Conservation (phyloP, 2,113 vertebrate genomes). For the Rhinopomastus cyanomelas region DNA sequence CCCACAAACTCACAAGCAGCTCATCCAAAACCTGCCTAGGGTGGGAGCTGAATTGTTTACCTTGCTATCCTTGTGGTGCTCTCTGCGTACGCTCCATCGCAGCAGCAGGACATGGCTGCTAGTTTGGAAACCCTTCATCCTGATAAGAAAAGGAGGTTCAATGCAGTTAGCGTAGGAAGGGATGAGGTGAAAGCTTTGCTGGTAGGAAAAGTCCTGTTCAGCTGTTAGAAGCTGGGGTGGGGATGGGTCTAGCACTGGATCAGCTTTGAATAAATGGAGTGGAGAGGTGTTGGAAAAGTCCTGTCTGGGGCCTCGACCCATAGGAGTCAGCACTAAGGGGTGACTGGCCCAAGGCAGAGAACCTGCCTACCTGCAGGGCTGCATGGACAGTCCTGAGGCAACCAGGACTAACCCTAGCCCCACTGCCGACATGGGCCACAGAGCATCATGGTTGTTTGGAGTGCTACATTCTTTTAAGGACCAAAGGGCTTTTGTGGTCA, state of each 20-base stretch:
- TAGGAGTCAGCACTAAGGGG: background rate
- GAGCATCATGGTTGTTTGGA: background rate
- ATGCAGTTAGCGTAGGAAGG: background rate
- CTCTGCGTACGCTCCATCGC: background rate
- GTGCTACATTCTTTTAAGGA: background rate
- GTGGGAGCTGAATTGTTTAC: background rate
- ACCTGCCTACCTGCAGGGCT: background rate
- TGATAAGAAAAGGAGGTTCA: background rate
- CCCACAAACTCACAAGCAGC: background rate
- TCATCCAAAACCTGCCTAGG: background rate
- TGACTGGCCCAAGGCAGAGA: background rate
- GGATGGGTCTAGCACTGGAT: background rate
- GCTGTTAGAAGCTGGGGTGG: too few species aligned
- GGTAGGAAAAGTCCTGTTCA: background rate
- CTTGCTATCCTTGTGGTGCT: background rate
- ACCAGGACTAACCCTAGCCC: too few species aligned
- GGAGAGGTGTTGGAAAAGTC: background rate
- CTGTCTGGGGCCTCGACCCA: rapidly evolving
- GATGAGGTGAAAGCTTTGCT: background rate
- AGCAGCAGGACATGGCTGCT: background rate
- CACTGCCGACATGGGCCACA: background rate
- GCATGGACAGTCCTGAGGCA: background rate
- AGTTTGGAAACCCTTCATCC: background rate
- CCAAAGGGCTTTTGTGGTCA: background rate
- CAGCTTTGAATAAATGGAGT: background rate